phyloP scores from a whole-genome alignment of 2,888 invertebrate genomes.

The Agrotis segetum region DNA sequence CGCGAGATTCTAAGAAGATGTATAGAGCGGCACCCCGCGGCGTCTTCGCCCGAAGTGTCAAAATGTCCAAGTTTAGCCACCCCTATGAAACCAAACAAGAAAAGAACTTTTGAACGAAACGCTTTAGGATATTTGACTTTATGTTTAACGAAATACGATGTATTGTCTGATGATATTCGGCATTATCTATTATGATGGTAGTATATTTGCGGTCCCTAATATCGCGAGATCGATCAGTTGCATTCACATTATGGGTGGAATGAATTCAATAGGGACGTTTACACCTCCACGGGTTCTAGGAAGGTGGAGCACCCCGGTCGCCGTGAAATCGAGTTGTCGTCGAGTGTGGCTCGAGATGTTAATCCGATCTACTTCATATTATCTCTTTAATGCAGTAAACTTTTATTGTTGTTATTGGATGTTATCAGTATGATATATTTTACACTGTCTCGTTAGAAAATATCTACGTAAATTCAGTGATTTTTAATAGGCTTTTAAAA shows the following conservation, averaged over 20 bases:
- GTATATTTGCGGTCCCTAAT: conserved; percentile 79
- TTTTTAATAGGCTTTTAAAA: conserved; percentile 22
- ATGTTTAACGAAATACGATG: conserved; percentile 41
- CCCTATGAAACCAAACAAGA: conserved; percentile 67
- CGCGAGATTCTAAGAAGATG: conserved; percentile 86
- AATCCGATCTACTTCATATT: conserved; percentile 75
- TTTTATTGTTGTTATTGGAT: conserved; percentile 58
- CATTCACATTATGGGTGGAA: conserved; percentile 75
- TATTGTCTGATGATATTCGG: conserved; percentile 10
- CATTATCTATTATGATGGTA: conserved; percentile 40
- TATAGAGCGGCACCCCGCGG: conserved; percentile 86
- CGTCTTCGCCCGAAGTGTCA: conserved; percentile 89
- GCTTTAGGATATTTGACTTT: conserved; percentile 47
- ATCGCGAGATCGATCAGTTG: conserved; percentile 80
- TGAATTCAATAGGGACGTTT: conserved; percentile 81
- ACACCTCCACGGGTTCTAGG: conserved; percentile 81
- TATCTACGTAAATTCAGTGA: conserved; percentile 33
- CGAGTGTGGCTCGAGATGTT: conserved; percentile 81
- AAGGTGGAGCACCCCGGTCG: conserved; percentile 71
- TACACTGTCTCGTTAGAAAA: conserved; percentile 39
- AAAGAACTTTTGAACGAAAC: conserved; percentile 54
- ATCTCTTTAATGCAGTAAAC: conserved; percentile 58
- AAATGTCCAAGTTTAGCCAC: conserved; percentile 86
- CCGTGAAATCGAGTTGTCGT: conserved; percentile 82
- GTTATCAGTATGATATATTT: conserved; percentile 49